phyloP scores from a whole-genome alignment of 2,113 vertebrate species.

The Xenopus laevis region DNA sequence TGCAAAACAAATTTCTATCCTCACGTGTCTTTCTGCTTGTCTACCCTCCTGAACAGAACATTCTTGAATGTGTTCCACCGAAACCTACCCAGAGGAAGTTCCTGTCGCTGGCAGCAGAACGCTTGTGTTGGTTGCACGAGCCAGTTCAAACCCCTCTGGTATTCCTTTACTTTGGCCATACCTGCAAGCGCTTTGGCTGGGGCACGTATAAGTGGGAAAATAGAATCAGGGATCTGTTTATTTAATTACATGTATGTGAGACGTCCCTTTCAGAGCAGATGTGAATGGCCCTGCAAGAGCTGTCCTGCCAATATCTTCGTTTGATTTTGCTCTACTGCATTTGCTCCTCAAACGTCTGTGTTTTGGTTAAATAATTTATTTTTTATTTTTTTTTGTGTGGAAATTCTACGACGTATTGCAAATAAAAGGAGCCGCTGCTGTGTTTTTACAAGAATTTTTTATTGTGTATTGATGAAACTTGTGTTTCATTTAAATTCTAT shows the following conservation, averaged over 20 bases:
- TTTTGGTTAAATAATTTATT: background rate
- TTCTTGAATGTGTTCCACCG: too few relatives aligned
- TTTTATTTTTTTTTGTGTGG: background rate
- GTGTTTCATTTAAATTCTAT: too few relatives aligned
- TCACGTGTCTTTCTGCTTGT: too few relatives aligned
- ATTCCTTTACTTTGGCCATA: slow-evolving; percentile 17
- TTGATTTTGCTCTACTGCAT: slow-evolving; percentile 3
- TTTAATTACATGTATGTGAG: slow-evolving; percentile 28
- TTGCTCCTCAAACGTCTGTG: slow-evolving; percentile 22
- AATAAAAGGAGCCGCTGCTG: background rate
- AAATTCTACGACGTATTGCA: background rate
- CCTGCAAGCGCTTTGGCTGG: slow-evolving; percentile 8
- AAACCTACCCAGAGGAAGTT: background rate
- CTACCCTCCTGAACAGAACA: too few relatives aligned
- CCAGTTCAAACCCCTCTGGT: background rate
- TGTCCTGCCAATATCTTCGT: slow-evolving; percentile 23
- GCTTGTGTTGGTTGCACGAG: background rate
- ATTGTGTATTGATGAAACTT: too few relatives aligned
- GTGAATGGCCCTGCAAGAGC: background rate
- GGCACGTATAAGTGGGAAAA: background rate
- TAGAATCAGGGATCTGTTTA: slow-evolving; percentile 21
- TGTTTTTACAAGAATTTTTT: too few relatives aligned
- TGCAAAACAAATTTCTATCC: too few relatives aligned
- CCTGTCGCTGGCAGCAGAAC: background rate
- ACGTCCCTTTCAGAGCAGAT: slow-evolving; percentile 19